Base-by-base conservation (phyloP, 1,140 invertebrate species). In the Pogonomyrmex californicus region DNA sequence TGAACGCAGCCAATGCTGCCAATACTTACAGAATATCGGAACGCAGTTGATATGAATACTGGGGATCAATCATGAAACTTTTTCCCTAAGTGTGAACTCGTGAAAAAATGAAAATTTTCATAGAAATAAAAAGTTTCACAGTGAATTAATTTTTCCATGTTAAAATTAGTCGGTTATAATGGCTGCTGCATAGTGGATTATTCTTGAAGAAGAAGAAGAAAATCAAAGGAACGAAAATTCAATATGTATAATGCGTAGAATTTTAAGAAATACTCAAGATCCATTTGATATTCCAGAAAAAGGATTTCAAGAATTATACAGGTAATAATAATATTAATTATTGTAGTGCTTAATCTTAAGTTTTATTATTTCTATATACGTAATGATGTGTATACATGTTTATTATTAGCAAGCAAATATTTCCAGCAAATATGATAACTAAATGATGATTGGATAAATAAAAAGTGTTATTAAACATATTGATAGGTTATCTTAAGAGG, bases 131-230 rank as follows among this genome's bases (percentile, higher is more conserved):
- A 76, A 54, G 14, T 4, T 85, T n/a, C 36, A 2, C 4, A 33
- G 23, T 23, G 33, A 47, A n/a, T 70, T 85, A 85, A 68, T 23
- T 75, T 38, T 65, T n/a, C 17, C 30, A 23, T 3, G 6, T 36
- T 3, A 62, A 62, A 62, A 62, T 62, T 62, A 62, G 7, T 62
- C 9, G 23, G 10, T 36, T 62, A 36, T 30, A 62, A 62, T 62
- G 60, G 60, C 60, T 36, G 60, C 30, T 62, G 23, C 60, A 62
- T 36, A 30, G 33, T 62, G 60, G 33, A 36, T 62, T 62, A 62
- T 62, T 58, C 56, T 23, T 58, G n/a, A 58, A 36, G 30, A 62
- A 62, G 6, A 62, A 62, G 14, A 62, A 33, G 10, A 62, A 23
- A 58, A 6, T 14, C 3, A 44, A 30, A 51, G 10, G 5, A 71